Conservation (phyloP, 2,797 vertebrate genomes). For the Dendrocincla fuliginosa region DNA sequence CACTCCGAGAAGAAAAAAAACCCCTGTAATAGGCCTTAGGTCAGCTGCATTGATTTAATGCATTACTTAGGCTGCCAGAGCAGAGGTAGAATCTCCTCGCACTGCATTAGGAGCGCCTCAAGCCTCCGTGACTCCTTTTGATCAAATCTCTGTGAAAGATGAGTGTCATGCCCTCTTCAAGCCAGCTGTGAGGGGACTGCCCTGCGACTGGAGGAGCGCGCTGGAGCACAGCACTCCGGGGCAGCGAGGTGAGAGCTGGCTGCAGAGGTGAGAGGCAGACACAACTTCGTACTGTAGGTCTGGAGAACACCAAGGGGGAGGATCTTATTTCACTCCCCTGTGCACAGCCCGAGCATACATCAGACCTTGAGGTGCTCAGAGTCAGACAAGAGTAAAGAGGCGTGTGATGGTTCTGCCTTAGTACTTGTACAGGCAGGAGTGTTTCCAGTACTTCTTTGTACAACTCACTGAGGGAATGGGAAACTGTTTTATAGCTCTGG, state of each 20-base stretch:
- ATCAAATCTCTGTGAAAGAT: constrained; percentile 96
- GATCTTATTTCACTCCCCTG: constrained; percentile 89
- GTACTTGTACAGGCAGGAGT: constrained; percentile 86
- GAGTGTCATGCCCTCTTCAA: constrained; percentile 89
- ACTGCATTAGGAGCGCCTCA: constrained; percentile 86
- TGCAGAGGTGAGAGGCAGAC: constrained; percentile 86
- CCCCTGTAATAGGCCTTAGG: constrained; percentile 77
- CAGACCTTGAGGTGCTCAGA: constrained; percentile 90
- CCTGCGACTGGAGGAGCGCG: constrained; percentile 83
- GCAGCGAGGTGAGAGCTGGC: constrained; percentile 78
- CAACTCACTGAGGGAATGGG: constrained; percentile 88
- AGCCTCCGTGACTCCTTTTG: constrained; percentile 92
- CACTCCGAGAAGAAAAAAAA: not conserved
- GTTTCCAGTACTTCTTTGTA: constrained; percentile 84
- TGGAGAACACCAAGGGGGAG: constrained; percentile 81
- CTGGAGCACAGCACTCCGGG: constrained; percentile 68
- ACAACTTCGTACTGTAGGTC: constrained; percentile 76
- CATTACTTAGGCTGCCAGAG: constrained; percentile 82
- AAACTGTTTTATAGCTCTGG: constrained; percentile 82
- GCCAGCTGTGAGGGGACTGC: constrained; percentile 91
- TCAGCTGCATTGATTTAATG: constrained; percentile 88
- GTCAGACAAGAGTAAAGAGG: constrained; percentile 83
- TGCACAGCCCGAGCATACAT: constrained; percentile 83
- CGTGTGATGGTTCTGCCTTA: constrained; percentile 84
- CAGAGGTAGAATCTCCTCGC: constrained; percentile 80